Base-by-base conservation (phyloP, 2,888 invertebrate species). In the Tethea ocularis region DNA sequence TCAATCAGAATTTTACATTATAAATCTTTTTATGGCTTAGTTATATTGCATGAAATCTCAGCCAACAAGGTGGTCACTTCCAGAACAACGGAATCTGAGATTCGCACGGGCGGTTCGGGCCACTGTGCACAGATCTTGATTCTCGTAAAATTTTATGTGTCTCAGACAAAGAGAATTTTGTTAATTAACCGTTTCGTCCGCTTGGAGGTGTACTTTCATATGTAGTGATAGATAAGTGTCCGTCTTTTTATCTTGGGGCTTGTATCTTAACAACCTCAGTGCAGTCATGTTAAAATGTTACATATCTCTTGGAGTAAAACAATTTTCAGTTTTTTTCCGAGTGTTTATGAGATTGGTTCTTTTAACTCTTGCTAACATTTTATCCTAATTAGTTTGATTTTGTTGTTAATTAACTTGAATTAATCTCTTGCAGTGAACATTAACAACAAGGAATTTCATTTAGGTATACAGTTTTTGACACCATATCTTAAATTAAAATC, bases 101-200 rank as follows among this genome's bases (percentile, higher is more conserved):
- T 71, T 61, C 75, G 69, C 76, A 66, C 76, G 70, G 75, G 80
- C 83, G 82, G 82, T 78, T 73, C 74, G 72, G 80, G 78, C 82
- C 80, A 78, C 78, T 74, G 77, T 76, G 66, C 79, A 66, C 80
- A 78, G 83, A 92, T 92, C 92, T 91, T 88, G 91, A 91, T 91
- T 82, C 87, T 91, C 91, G 82, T 92, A 92, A 92, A 92, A 92
- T 91, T 91, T 92, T 91, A 92, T 91, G 91, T 88, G 86, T 86
- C 84, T 85, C 86, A 88, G 85, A 92, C 91, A 91, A 92, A 89
- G 90, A 88, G 89, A 90, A 90, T 91, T 89, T 91, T 86, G 91
- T 91, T 92, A 92, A 92, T 92, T 92, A 92, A 89, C 88, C 82
- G 78, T 83, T 86, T 80, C 74, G 81, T 72, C 75, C 74, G 79